Evolutionary conservation across 2,888 invertebrate genomes (phyloP), one percentile per base, ranked within the genome.

Genomic region (Neoitamus cyanurus): DNA sequence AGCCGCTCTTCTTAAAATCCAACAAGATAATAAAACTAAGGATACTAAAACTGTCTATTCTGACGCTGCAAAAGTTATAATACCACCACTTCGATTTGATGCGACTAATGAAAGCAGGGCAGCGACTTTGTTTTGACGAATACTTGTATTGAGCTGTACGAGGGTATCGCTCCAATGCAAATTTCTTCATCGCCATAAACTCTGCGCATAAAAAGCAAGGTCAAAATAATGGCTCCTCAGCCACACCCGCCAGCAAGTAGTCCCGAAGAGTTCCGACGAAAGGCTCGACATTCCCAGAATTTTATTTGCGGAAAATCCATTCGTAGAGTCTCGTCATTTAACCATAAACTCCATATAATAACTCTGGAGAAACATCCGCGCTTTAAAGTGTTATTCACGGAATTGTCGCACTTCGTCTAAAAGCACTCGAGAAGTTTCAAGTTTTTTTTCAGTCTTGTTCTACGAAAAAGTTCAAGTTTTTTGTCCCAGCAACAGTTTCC

Each of bases 391-490:
- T 30, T 78, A 15, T 78, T 78, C 78, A 11, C 28, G 48, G 15
- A 78, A 78, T 78, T 78, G 78, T 78, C 78, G 78, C 58, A 78
- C 78, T 42, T 31, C 48, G 48, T 48, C 48, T 77, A 28, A 73
- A 34, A 73, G 73, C 73, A 75, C 48, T 48, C n/a, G 25, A 77
- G 48, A 15, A 48, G n/a, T 30, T 78, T 48, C 58, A 78, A 58
- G 78, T 31, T 70, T 70, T 42, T n/a, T 70, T 34, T 70, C 30
- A 70, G 70, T 77, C 25, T 78, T 48, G 30, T 58, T 48, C 48
- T 30, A 78, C 31, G 48, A 34, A 70, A 77, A 78, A 78, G 78
- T 78, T 77, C 77, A 77, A 37, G 77, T 77, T 75, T 75, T 75
- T 75, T 30, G 48, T 78, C 31, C 20, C 34, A 28, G 78, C 42